Evolutionary conservation across 2,888 invertebrate genomes (phyloP).

Genomic region (Nycteola revayana): DNA sequence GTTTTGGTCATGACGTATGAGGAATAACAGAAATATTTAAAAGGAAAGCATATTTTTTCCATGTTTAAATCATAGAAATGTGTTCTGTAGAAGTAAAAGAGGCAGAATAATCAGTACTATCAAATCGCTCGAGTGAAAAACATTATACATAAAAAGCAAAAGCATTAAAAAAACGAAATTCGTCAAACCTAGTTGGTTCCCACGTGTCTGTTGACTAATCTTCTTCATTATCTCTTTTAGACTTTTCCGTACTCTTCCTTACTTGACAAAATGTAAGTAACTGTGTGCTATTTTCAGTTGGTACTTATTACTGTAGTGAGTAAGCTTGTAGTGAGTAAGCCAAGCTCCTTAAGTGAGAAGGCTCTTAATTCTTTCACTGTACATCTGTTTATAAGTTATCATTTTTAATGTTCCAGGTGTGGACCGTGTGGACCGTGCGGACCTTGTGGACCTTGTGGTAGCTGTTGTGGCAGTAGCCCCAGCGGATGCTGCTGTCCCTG

Average conservation of each 20-base stretch:
- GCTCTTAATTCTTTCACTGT: too few relatives aligned
- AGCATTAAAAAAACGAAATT: conserved; percentile 40
- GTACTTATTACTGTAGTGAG: too few relatives aligned
- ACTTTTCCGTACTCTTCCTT: conserved; percentile 23
- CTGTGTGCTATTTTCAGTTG: background rate
- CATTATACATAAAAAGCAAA: conserved; percentile 40
- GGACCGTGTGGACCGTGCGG: conserved; percentile 53
- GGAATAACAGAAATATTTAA: background rate
- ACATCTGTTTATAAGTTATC: background rate
- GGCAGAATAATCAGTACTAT: conserved; percentile 43
- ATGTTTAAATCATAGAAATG: conserved; percentile 40
- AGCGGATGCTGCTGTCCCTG: conserved; percentile 52
- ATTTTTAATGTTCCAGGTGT: conserved; percentile 39
- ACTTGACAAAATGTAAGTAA: conserved; percentile 43
- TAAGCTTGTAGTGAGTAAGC: too few relatives aligned
- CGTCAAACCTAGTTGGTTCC: conserved; percentile 17
- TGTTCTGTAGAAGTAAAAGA: conserved; percentile 38
- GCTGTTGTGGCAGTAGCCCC: conserved; percentile 44
- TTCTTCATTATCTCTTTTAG: conserved; percentile 7
- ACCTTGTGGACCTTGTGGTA: conserved; percentile 41
- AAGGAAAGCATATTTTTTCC: conserved; percentile 15
- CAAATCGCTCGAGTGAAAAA: conserved; percentile 48
- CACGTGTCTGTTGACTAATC: conserved; percentile 12
- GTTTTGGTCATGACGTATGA: too few relatives aligned
- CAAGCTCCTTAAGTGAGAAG: too few relatives aligned